Evolutionary conservation across 2,113 vertebrate genomes (phyloP).

Genomic region (Todiramphus chloris): DNA sequence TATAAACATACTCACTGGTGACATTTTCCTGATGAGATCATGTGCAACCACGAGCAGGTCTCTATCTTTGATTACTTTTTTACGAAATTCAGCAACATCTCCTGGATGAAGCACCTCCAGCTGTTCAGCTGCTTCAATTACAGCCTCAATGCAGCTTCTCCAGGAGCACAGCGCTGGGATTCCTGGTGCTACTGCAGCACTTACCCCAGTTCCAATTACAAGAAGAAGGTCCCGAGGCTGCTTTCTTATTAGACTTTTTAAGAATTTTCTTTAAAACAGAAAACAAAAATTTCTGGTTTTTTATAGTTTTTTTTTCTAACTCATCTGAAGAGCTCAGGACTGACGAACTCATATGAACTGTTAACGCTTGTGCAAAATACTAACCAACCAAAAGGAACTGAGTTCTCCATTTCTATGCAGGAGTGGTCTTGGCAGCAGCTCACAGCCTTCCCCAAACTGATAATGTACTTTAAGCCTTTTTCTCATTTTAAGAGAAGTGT

Average conservation of each 20-base stretch:
- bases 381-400: not conserved
- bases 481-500: not conserved
- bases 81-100: slow-evolving; percentile 67
- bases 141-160: slow-evolving; percentile 74
- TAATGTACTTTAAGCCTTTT: not conserved
- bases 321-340: not conserved
- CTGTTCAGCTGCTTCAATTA: slow-evolving; percentile 72
- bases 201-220: slow-evolving; percentile 73
- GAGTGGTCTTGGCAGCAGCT: not conserved
- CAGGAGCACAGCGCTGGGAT: slow-evolving; percentile 72
- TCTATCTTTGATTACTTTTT: slow-evolving; percentile 66
- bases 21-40: slow-evolving; percentile 80
- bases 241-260: slow-evolving; percentile 74
- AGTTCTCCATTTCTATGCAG: not conserved
- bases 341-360: not conserved
- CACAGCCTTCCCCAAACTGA: not conserved
- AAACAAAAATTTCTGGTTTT: not conserved
- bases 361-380: not conserved
- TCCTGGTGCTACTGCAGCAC: slow-evolving; percentile 71
- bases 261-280: slow-evolving; percentile 66
- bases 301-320: not conserved
- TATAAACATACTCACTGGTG: slow-evolving; percentile 64
- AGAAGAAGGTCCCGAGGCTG: slow-evolving; percentile 72
- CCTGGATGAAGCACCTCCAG: slow-evolving; percentile 74
- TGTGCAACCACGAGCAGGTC: slow-evolving; percentile 78